These are phyloP conservation scores for Mastomys natalensis DNA, from an alignment of 2,113 vertebrate genomes.

Conservation along the genomic window DNA sequence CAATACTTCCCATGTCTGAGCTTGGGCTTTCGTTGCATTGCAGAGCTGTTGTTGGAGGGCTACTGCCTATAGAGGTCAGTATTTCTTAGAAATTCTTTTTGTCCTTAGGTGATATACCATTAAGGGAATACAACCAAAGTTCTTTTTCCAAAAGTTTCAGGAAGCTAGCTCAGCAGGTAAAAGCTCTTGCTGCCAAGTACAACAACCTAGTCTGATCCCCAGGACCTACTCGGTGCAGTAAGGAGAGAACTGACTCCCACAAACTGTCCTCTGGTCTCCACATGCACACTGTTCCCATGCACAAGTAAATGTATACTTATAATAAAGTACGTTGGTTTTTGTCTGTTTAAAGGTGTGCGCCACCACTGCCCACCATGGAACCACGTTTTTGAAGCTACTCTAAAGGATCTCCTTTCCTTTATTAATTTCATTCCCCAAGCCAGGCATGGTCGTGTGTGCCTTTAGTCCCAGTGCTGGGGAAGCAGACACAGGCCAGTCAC, in stretches of 20 bases:
- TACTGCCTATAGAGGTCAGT: neutral
- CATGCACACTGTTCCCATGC: neutral
- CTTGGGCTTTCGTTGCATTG: neutral
- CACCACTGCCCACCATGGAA: neutral
- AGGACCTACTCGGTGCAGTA: neutral
- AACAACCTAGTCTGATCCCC: neutral
- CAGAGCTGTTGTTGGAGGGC: neutral
- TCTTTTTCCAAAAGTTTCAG: neutral
- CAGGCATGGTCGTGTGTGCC: neutral
- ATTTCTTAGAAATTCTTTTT: slow-evolving; percentile 34
- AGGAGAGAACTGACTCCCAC: neutral
- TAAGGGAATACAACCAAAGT: neutral
- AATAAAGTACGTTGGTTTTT: too few species aligned
- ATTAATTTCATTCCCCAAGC: slow-evolving; percentile 37
- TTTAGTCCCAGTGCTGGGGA: neutral
- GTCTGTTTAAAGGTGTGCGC: neutral
- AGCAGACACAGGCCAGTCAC: neutral
- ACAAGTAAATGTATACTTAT: neutral
- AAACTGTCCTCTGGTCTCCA: neutral
- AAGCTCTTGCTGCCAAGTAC: neutral
- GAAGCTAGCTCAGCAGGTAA: neutral
- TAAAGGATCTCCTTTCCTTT: slow-evolving; percentile 33
- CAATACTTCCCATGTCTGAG: neutral
- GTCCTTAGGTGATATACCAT: neutral
- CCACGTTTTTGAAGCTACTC: slow-evolving; percentile 1